Base-by-base conservation (phyloP, 2,797 vertebrate genomes). In the Urosaurus nigricauda region DNA sequence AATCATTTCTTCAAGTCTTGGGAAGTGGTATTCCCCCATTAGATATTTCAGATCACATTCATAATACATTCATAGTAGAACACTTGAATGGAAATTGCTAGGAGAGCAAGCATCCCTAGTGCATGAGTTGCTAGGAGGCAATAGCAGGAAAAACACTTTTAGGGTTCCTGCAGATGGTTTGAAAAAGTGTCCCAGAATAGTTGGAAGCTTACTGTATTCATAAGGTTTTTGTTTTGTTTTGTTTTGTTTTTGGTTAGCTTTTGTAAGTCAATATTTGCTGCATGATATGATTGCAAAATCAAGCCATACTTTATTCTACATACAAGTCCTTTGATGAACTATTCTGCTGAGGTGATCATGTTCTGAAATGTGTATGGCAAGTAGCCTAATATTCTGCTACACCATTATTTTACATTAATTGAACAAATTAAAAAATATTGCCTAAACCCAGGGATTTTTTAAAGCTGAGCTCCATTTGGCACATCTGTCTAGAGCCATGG, bases 401-500 rank as follows among this genome's bases (percentile, higher is more conserved):
- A 83, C 71, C 74, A 75, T 71, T 93, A 94, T 90, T 95, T 94
- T 92, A 88, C 74, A 93, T 94, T 93, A 93, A 87, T 71, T 83
- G 35, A 80, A 71, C 87, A 90, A 40, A 90, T 85, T 92, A 91
- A 93, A 95, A 93, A 94, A 95, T 92, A 87, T 65, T 91, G 88
- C 93, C 94, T 93, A 84, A 68, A 83, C 74, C 60, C 58, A 65
- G 87, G 93, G 89, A 91, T 93, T 85, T 94, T 92, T 84, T 95
- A 94, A 88, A 85, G 89, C 91, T 95, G 92, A 87, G 86, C 88
- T 93, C 87, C 87, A 53, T 92, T 92, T 94, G 92, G 88, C 90
- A 92, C 87, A 96, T 95, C 94, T 95, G 90, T 94, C 91, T 94
- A 90, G 93, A 94, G 93, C 91, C 94, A 93, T 88, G 93, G 94